Evolutionary conservation across 2,888 invertebrate genomes (phyloP), one percentile per base, ranked within the genome.

Genomic region (Dusona sp.): DNA sequence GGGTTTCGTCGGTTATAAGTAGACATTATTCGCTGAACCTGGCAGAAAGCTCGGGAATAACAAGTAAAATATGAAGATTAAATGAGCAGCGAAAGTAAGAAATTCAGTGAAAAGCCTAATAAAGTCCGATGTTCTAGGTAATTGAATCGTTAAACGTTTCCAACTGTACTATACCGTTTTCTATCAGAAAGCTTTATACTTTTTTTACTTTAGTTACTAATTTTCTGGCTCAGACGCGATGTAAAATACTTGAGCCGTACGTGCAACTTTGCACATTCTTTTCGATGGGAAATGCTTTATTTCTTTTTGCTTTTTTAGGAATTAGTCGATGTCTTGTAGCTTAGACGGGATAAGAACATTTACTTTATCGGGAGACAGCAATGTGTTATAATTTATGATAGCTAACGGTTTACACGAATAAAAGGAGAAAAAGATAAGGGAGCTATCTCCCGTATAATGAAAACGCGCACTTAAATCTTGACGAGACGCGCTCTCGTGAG

Each of bases 331-430:
- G 13, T 73, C n/a, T n/a, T 33, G 57, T 11, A 22, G 29, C 9
- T 22, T 11, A 42, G 36, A 16, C 25, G 16, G 42, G 42, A 74
- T 36, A 11, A 45, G 57, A 48, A 80, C 67, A 81, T n/a, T 42
- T 64, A 33, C 45, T 70, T 70, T n/a, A 70, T 79, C 51, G 51
- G 36, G 38, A 57, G 36, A 61, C 68, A 70, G 54, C 68, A 29
- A 67, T 61, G 78, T 82, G 61, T 75, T 79, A 74, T 13, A 73
- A 83, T 86, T 61, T 83, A 75, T 82, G 79, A 79, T 83, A 42
- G 70, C 70, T 54, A 45, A 65, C 68, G 68, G 57, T 68, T 79
- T 67, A 48, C 22, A 45, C 22, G 74, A 65, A 57, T 82, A 36
- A 57, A 75, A 57, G 51, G n/a, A 42, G 64, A 25, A 51, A 70